A percentile compares a stretch with the other conserved stretches of the same genome.
Conservation (phyloP, 2,888 invertebrate genomes). For the Arge pagana region DNA sequence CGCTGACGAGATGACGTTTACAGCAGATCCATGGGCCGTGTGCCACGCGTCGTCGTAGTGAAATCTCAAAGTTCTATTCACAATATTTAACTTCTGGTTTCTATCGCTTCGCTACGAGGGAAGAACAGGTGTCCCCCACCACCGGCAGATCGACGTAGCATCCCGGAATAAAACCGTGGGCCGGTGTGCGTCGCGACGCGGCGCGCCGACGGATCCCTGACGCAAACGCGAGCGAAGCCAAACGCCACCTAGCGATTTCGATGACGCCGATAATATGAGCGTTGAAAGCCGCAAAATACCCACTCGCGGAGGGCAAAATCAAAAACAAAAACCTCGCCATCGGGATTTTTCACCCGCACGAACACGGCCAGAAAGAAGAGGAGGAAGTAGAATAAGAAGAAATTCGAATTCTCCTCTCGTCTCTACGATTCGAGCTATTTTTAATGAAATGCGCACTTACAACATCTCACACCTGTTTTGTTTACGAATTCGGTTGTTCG, state of each 20-base stretch:
- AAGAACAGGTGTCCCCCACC: constrained; percentile 50
- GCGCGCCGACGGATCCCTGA: constrained; percentile 36
- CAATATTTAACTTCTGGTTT: constrained; percentile 18
- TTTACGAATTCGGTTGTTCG: too few species aligned
- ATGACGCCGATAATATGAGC: constrained; percentile 5
- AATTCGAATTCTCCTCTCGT: too few species aligned
- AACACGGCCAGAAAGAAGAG: too few species aligned
- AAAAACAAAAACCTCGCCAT: too few species aligned
- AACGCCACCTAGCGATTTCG: constrained; percentile 4
- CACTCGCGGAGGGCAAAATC: too few species aligned
- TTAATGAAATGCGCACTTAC: not conserved
- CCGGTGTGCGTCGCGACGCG: constrained; percentile 34
- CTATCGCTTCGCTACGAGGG: constrained; percentile 15
- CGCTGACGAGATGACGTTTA: constrained; percentile 13
- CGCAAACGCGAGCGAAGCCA: constrained; percentile 24
- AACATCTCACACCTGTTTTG: too few species aligned
- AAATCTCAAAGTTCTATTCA: too few species aligned
- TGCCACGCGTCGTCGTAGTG: constrained; percentile 10
- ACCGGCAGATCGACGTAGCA: constrained; percentile 45
- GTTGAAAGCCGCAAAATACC: not conserved
- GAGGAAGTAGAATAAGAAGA: too few species aligned
- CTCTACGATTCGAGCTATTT: not conserved
- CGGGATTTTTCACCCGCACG: too few species aligned
- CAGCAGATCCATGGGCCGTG: constrained; percentile 5
- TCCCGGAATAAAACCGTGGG: constrained; percentile 41